phyloP scores from a whole-genome alignment of 92 coral and sea anemone genomes.

The Chrysogorgia sp. region DNA sequence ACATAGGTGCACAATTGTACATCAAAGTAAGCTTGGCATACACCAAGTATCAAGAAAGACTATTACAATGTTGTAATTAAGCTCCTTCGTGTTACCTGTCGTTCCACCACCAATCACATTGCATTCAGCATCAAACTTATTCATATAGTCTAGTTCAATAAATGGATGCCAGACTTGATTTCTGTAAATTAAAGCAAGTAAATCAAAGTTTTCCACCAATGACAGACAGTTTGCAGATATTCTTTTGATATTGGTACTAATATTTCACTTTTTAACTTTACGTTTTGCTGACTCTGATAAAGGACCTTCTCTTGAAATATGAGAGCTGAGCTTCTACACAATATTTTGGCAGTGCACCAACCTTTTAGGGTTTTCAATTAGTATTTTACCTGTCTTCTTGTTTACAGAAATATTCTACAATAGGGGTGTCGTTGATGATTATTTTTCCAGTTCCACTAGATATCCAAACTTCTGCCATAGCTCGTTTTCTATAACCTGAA shows the following conservation, averaged over 20 bases:
- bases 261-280: no score
- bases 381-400: slow-evolving; percentile 85
- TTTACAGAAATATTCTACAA: slow-evolving; percentile 77
- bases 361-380: no score
- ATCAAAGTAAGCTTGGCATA: neutral
- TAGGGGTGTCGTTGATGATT: slow-evolving; percentile 73
- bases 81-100: slow-evolving; percentile 66
- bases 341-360: neutral
- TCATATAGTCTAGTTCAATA: slow-evolving; percentile 77
- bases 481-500: slow-evolving; percentile 86
- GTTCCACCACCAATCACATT: slow-evolving; percentile 96
- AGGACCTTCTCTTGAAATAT: no score
- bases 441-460: slow-evolving; percentile 81
- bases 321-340: neutral
- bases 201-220: neutral
- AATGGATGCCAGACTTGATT: slow-evolving; percentile 89
- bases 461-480: slow-evolving; percentile 82
- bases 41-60: neutral
- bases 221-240: neutral
- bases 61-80: neutral
- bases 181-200: slow-evolving; percentile 44
- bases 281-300: no score
- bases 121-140: slow-evolving; percentile 83
- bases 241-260: no score
- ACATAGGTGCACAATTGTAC: no score